Conservation (phyloP, 2,113 vertebrate genomes). For the Mixornis gularis region DNA sequence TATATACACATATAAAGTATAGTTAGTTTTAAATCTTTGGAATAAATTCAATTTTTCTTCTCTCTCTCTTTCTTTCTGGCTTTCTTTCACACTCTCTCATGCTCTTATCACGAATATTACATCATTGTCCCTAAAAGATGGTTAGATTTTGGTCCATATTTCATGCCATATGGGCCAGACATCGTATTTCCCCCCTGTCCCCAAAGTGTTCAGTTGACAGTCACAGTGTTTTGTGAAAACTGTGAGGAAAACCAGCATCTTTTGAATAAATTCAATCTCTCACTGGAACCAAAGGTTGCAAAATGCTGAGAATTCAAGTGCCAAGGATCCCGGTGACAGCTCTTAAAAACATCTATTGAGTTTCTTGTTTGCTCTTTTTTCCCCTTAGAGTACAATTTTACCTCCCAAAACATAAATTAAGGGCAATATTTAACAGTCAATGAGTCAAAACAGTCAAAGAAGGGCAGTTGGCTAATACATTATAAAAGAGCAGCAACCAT, state of each 20-base stretch:
- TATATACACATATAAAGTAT: constrained; percentile 59
- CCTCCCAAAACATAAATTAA: constrained; percentile 70
- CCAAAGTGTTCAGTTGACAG: constrained; percentile 62
- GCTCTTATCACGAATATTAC: constrained; percentile 57
- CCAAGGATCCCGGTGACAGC: constrained; percentile 69
- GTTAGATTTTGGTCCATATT: constrained; percentile 70
- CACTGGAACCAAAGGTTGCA: constrained; percentile 68
- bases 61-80: constrained; percentile 31
- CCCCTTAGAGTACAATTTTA: constrained; percentile 66
- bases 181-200: constrained; percentile 47
- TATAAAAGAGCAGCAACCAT: constrained; percentile 73
- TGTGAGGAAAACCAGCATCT: constrained; percentile 58
- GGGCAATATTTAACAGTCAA: constrained; percentile 78
- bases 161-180: constrained; percentile 66
- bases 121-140: constrained; percentile 67
- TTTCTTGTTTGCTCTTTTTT: constrained; percentile 56
- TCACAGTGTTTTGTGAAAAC: constrained; percentile 68
- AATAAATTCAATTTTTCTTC: constrained; percentile 73
- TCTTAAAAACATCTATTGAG: constrained; percentile 65
- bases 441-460: constrained; percentile 78
- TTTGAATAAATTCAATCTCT: constrained; percentile 61
- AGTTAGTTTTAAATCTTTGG: constrained; percentile 81
- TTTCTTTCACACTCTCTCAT: constrained; percentile 40
- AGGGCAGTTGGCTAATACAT: constrained; percentile 70
- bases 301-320: constrained; percentile 69